Percentiles rank a stretch among this genome's conserved stretches.
Evolutionary conservation across 2,888 invertebrate species (phyloP).

Genomic region (Eupithecia dodoneata): DNA sequence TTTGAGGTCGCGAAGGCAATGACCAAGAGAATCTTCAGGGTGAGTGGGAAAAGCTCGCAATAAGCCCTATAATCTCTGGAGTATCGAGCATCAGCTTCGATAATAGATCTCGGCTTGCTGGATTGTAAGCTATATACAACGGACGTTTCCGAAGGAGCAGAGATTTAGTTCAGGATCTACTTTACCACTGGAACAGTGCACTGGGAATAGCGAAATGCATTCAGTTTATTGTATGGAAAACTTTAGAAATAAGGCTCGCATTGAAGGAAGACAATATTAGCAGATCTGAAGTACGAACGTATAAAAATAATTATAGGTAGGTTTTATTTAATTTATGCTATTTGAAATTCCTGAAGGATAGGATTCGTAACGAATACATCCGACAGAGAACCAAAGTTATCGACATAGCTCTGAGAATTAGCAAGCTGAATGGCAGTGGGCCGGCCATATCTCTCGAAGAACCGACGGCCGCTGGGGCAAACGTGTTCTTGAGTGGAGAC

Average conservation of each 20-base stretch:
- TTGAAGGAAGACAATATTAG: background rate
- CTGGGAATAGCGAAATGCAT: slow-evolving; percentile 11
- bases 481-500: too few relatives aligned
- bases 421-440: too few relatives aligned
- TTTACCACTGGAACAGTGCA: slow-evolving; percentile 23
- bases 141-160: slow-evolving; percentile 52
- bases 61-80: slow-evolving; percentile 13
- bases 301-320: background rate
- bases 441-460: too few relatives aligned
- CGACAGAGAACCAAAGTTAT: too few relatives aligned
- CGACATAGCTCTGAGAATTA: too few relatives aligned
- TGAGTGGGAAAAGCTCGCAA: background rate
- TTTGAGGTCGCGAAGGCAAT: background rate
- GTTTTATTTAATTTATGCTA: background rate
- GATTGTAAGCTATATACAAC: slow-evolving; percentile 51
- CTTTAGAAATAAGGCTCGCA: slow-evolving; percentile 1
- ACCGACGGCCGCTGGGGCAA: too few relatives aligned
- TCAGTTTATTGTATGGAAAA: background rate
- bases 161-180: slow-evolving; percentile 54
- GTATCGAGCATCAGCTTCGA: slow-evolving; percentile 44
- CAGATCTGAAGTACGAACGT: background rate
- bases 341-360: too few relatives aligned
- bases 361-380: too few relatives aligned
- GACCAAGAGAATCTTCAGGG: background rate
- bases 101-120: slow-evolving; percentile 50